A percentile compares a stretch with the other conserved stretches of the same genome.
These are phyloP conservation scores for Phyllotreta striolata DNA, from an alignment of 2,888 invertebrate species.

Conservation along the genomic window DNA sequence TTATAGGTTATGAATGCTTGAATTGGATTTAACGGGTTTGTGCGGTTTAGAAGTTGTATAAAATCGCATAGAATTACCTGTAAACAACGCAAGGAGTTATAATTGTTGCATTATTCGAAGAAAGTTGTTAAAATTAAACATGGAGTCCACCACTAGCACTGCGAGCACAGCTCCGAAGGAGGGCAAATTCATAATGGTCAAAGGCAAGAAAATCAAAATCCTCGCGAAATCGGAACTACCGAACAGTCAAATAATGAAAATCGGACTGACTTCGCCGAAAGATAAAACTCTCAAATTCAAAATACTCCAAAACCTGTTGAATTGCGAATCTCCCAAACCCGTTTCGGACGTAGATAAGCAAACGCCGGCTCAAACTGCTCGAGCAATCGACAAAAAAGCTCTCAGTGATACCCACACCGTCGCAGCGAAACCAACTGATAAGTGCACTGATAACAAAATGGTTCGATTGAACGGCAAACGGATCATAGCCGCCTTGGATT, in stretches of 20 bases:
- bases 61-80: conserved; percentile 12
- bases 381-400: no score
- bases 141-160: conserved; percentile 19
- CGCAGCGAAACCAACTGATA: no score
- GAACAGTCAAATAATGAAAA: conserved; percentile 27
- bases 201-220: conserved; percentile 48
- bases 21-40: neutral
- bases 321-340: conserved; percentile 9
- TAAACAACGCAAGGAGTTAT: conserved; percentile 31
- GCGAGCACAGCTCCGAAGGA: no score
- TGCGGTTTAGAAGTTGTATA: neutral
- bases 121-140: conserved; percentile 30
- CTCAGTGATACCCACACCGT: no score
- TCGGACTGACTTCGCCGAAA: conserved; percentile 5
- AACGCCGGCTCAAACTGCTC: neutral
- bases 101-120: conserved; percentile 19
- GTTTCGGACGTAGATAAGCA: conserved; percentile 23
- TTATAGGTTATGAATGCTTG: neutral
- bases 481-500: no score
- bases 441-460: no score
- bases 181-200: conserved; percentile 44
- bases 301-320: conserved; percentile 29
- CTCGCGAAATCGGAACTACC: conserved; percentile 38
- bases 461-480: no score
- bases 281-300: conserved; percentile 29